Evolutionary conservation across 2,113 vertebrate genomes (phyloP).

Genomic region (Leptosomus discolor): DNA sequence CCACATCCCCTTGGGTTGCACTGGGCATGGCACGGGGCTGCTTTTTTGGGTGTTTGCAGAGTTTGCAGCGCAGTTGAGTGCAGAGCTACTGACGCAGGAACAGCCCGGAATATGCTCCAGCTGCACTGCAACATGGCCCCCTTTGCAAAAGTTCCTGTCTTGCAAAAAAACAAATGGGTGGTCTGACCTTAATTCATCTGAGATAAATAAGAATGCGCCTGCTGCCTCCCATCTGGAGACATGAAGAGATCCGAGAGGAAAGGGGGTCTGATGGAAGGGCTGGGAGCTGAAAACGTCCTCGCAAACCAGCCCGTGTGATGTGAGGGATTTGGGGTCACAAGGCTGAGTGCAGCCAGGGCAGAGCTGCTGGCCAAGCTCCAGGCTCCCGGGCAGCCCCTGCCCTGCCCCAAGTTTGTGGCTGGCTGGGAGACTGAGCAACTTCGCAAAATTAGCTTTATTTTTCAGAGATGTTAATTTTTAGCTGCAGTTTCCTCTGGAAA

Average conservation of each 20-base stretch:
- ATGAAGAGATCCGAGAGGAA: background rate
- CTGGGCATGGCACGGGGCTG: background rate
- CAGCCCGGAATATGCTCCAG: background rate
- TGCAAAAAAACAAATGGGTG: background rate
- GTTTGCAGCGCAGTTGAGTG: background rate
- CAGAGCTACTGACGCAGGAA: background rate
- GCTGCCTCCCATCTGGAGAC: background rate
- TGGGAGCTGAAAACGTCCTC: background rate
- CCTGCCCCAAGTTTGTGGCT: fast-evolving
- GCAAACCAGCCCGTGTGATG: fast-evolving
- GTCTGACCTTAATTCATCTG: conserved; percentile 20
- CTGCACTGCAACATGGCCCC: background rate
- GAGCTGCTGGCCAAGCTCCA: background rate
- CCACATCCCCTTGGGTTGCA: fast-evolving
- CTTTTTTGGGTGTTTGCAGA: background rate
- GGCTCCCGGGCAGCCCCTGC: background rate
- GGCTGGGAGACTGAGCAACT: background rate
- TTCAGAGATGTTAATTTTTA: background rate
- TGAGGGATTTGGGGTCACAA: background rate
- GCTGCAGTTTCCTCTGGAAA: background rate
- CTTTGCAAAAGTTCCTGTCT: background rate
- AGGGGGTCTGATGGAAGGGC: background rate
- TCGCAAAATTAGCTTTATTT: background rate
- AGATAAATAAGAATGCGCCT: background rate
- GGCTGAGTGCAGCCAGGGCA: background rate